Conservation (phyloP, 1,140 invertebrate species). For the Papilio dardanus region DNA sequence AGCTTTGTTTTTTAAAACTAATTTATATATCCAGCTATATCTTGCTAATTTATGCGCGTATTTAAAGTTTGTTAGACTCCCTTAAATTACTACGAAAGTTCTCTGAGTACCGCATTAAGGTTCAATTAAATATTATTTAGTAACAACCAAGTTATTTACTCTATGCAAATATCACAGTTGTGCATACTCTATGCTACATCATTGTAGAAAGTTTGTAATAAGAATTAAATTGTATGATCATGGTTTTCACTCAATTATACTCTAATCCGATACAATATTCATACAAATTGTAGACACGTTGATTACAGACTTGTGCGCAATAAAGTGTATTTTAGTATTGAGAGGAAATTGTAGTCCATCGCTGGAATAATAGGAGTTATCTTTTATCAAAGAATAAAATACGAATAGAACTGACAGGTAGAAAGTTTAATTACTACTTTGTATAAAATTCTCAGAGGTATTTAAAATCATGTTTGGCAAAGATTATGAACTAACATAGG, state of each 20-base stretch:
- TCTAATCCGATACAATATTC: background rate
- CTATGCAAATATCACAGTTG: background rate
- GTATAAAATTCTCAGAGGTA: background rate
- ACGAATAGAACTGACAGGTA: background rate
- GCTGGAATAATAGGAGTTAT: background rate
- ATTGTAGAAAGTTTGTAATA: conserved; percentile 1
- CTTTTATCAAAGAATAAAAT: background rate
- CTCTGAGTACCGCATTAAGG: no score
- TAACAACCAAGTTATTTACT: background rate
- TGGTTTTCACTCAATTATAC: conserved; percentile 16
- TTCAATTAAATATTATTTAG: no score
- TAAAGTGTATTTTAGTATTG: conserved; percentile 6
- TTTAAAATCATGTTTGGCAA: background rate
- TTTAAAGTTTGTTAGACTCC: no score
- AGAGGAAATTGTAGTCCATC: conserved; percentile 5
- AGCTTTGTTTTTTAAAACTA: no score
- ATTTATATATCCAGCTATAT: no score
- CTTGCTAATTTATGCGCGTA: no score
- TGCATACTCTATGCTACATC: background rate
- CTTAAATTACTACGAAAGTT: no score
- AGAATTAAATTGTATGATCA: conserved; percentile 6
- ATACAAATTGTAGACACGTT: conserved; percentile 10
- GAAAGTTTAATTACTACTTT: conserved; percentile 16
- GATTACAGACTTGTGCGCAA: conserved; percentile 6
- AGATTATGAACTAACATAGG: background rate